Base-by-base conservation (phyloP, 2,888 invertebrate species). In the Strigamia transsilvanica region DNA sequence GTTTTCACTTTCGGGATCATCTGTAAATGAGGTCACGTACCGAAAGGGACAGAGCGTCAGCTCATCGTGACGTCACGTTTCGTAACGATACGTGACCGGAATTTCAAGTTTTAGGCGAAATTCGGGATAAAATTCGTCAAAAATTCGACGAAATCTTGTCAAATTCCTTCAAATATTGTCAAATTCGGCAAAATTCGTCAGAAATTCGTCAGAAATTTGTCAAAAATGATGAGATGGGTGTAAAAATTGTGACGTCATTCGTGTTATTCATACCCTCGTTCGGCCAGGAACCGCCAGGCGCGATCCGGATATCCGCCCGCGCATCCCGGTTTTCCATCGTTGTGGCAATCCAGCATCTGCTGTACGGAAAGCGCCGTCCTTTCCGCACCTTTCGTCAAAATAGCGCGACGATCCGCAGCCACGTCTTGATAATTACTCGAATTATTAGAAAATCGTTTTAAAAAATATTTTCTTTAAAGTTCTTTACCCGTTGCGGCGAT, bases 231-330 rank as follows among this genome's bases (percentile, higher is more conserved):
- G 27, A 27, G 2, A 27, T 27, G 2, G 66, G 0, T 5, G 66
- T 1, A 15, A 2, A 15, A 23, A 66, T 66, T 66, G 5, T 23
- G 66, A 66, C 66, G 42, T 42, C 42, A 42, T n/a, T 27, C 3
- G 2, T 2, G 27, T 27, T 27, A 2, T 9, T 85, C 87, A 84
- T 85, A 91, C 91, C 91, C 91, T 82, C 91, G 91, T 88, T 92
- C 93, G 84, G 93, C 91, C 83, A 96, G 91, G 88, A 92, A 98
- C 88, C 93, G 93, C 98, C 98, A 98, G 0, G 97, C 97, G 82
- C 93, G 91, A 87, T 98, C 97, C 84, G 98, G 90, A 87, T 95
- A 92, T 0, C 98, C 98, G 0, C 97, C 97, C 46, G 91, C 89
- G 87, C 98, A 98, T 34, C 94, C 95, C 84, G 90, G 91, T 86